These are phyloP conservation scores for Centropus bengalensis DNA, from an alignment of 2,113 vertebrate genomes.

Conservation along the genomic window DNA sequence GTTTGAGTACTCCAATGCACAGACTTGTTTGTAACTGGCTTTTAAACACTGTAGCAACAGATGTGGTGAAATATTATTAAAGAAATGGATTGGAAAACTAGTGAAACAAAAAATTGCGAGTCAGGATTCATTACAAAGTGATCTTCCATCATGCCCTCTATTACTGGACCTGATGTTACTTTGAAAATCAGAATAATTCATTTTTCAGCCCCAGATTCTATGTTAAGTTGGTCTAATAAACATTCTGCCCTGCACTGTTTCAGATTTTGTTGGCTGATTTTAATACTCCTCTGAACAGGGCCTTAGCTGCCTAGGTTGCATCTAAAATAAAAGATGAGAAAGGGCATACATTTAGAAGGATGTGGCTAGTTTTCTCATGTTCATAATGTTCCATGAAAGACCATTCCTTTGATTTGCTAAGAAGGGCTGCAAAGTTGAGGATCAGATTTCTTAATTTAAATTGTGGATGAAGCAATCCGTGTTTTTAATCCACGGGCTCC, in stretches of 20 bases:
- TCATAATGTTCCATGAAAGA: background rate
- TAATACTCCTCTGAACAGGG: background rate
- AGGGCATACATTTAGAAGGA: background rate
- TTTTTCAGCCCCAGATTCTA: background rate
- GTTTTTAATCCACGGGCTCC: constrained; percentile 55
- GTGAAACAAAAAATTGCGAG: background rate
- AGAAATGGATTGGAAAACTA: background rate
- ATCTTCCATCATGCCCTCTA: background rate
- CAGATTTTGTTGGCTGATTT: background rate
- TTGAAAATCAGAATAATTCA: background rate
- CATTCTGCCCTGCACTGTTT: background rate
- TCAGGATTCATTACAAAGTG: background rate
- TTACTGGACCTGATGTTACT: background rate
- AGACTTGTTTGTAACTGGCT: background rate
- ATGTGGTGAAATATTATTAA: background rate
- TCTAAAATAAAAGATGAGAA: background rate
- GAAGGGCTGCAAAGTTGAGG: background rate
- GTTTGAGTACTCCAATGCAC: background rate
- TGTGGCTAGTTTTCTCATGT: background rate
- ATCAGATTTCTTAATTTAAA: background rate
- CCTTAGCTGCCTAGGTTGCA: background rate
- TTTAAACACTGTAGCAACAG: background rate
- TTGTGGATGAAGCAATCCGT: background rate
- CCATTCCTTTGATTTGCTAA: background rate
- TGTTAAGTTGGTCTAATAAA: background rate